Evolutionary conservation across 2,888 invertebrate genomes (phyloP), one percentile per base, ranked within the genome.

Genomic region (Stegana nigrithorax): DNA sequence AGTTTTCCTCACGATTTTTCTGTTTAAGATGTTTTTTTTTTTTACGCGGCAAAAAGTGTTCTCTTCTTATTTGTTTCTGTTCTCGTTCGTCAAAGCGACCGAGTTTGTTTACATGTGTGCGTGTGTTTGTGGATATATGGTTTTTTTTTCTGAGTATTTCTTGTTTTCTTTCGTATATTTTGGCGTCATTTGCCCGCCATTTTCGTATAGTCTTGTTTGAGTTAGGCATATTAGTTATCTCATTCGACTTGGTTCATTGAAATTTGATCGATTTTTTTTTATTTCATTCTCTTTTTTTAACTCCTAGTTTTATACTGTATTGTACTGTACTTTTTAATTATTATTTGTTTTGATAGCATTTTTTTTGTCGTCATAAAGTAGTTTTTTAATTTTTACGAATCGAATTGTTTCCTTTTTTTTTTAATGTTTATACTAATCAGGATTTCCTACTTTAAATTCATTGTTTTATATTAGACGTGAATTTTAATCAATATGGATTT

Each of bases 111-210:
- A 67, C 67, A 47, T 68, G 53, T 36, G 10, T 55, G 21, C 36
- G 36, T 60, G 53, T 55, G 60, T 60, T 19, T 62, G 60, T 36
- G n/a, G 61, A 5, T 69, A 51, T 58, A 27, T 61, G 61, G 60
- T 57, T 62, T 67, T 60, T 60, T 53, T n/a, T 60, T 57, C n/a
- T 6, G 36, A 10, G 36, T 36, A 8, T 39, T 39, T 56, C 32
- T 29, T 42, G 14, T 19, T 21, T 19, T 21, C 19, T 42, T 36
- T 36, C 12, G 57, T 36, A 25, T 60, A 66, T 66, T 67, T 69
- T 69, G 64, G 76, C 78, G 75, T 78, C 78, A 63, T 74, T 74
- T 71, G 64, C 72, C 72, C 78, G 78, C 78, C 78, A 79, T 79
- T 79, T 79, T 78, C 70, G 29, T 36, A 17, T 21, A 32, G 17